phyloP scores from a whole-genome alignment of 2,888 invertebrate genomes.

The Synanthedon formicaeformis region DNA sequence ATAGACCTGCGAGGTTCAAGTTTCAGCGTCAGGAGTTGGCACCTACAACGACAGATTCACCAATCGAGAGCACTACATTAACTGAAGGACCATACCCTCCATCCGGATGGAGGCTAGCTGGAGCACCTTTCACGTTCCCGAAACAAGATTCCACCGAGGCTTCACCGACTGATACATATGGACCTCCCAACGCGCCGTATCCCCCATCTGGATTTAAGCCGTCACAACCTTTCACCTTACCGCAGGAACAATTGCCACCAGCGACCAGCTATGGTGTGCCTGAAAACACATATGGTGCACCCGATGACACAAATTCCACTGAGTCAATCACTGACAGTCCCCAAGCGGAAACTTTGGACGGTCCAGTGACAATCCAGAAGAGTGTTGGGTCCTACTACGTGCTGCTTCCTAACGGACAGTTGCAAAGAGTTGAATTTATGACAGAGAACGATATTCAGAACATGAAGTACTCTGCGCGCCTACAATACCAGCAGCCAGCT shows the following conservation, averaged over 20 bases:
- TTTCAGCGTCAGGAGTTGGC: conserved; percentile 56
- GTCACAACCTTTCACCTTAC: conserved; percentile 42
- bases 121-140: conserved; percentile 40
- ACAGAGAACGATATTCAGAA: conserved; percentile 63
- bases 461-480: conserved; percentile 72
- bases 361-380: conserved; percentile 50
- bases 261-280: conserved; percentile 40
- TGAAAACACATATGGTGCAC: conserved; percentile 32
- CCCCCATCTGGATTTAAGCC: conserved; percentile 60
- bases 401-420: conserved; percentile 72
- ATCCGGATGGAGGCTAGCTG: conserved; percentile 55
- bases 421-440: conserved; percentile 72
- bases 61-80: conserved; percentile 45
- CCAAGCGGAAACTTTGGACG: conserved; percentile 40
- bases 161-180: conserved; percentile 28
- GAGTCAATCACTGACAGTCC: conserved; percentile 36
- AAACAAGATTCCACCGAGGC: conserved; percentile 15
- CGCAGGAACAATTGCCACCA: conserved; percentile 34
- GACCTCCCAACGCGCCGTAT: conserved; percentile 38
- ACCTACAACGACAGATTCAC: conserved; percentile 51
- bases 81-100: conserved; percentile 12
- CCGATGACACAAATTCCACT: conserved; percentile 31
- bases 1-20: conserved; percentile 54
- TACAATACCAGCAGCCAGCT: conserved; percentile 60
- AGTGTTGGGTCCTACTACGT: conserved; percentile 74